Base-by-base conservation (phyloP, 2,113 vertebrate species). In the Bufo gargarizans region DNA sequence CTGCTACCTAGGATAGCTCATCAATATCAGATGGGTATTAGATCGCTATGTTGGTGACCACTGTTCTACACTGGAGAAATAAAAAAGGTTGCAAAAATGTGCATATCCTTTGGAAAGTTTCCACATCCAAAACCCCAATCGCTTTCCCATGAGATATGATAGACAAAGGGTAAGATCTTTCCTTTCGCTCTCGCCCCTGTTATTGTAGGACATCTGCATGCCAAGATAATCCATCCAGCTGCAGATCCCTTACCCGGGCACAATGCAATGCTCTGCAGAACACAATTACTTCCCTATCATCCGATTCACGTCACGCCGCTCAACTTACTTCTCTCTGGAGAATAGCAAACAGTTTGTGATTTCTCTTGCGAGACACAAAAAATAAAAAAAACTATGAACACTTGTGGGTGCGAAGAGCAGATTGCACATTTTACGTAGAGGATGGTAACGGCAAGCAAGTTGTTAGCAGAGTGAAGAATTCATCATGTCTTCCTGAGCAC, bases 241-340 rank as follows among this genome's bases (percentile, higher is more conserved):
- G 43, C 79, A 49, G 63, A 84, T 84, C 56, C 22, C 58, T 81
- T 19, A 17, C 33, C 13, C n/a, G 1, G 33, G n/a, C 55, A 49
- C 55, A 81, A 63, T 49, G 80, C 59, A 20, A 81, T 14, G 80
- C 59, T 61, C 79, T 61, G 56, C 22, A 50, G 63, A 71, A 16
- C 63, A 71, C 82, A 55, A 83, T 83, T 22, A 84, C 82, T 84
- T 71, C 63, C 82, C 10, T 55, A 84, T 84, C 50, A 50, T 22
- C 82, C 19, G 47, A 2, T 69, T 20, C 22, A 50, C 81, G 65
- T 83, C 61, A 83, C 6, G 65, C 20, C 17, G n/a, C 81, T 67
- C 63, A 8, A 22, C 4, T 84, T 50, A 83, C 81, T 50, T 67
- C 61, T 53, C 43, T 47, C 63, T 14, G 10, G 82, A 84, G 63